Evolutionary conservation across 2,113 vertebrate species (phyloP), one percentile per base, ranked within the genome.

Genomic region (Ivindomyrus marchei): DNA sequence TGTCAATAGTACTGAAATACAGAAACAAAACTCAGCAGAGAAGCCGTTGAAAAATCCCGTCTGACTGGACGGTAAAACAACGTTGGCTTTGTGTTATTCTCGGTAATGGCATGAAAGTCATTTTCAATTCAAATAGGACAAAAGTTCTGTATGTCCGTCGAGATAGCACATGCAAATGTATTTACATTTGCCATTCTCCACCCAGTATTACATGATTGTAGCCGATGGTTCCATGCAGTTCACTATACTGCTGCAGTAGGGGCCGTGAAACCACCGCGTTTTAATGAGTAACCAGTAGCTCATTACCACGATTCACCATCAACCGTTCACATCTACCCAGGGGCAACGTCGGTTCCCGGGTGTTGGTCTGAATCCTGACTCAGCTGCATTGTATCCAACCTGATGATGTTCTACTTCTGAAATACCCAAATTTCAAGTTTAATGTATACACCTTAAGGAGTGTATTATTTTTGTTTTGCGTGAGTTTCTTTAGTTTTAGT

Each of bases 91-190:
- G 74, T 80, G 45, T 49, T 49, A 45, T 85, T 85, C 42, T 85
- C n/a, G 50, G n/a, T 80, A 21, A 47, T 39, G 1, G 47, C 47
- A 7, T 50, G 42, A 86, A 24, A 36, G 36, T 15, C 39, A 91
- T 93, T 92, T 93, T 74, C 91, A 92, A 93, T 91, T 92, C 91
- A 93, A 93, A 93, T 93, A 47, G 83, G 42, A 27, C 47, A 31
- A 15, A 74, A 27, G 42, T 70, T 74, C 66, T 50, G 36, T 49
- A 84, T 91, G 36, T 91, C 24, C 87, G 53, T 46, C 45, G n/a
- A 49, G 56, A 88, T 56, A 83, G 53, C 42, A 10, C 85, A 92
- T 93, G 92, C 92, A 93, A 92, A 93, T 89, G 0, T 24, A 77
- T 77, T 66, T 66, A 66, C 58, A 66, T 66, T 66, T 66, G 24